phyloP scores from a whole-genome alignment of 1,140 invertebrate genomes.

The Charaxes varanes region DNA sequence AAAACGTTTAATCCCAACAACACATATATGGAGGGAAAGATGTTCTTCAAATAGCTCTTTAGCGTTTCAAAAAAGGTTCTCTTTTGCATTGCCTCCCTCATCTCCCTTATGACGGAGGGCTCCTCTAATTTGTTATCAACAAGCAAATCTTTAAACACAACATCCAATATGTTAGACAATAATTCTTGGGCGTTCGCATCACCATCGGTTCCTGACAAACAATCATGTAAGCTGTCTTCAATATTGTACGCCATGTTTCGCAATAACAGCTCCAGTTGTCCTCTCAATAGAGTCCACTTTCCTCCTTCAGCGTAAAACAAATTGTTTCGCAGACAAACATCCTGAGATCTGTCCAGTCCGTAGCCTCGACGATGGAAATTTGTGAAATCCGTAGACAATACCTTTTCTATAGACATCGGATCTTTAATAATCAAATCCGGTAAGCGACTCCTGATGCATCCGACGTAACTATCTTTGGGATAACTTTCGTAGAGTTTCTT shows the following conservation, averaged over 20 bases:
- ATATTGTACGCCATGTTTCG: conserved; percentile 34
- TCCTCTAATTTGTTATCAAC: conserved; percentile 40
- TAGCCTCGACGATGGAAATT: conserved; percentile 69
- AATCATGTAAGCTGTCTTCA: conserved; percentile 51
- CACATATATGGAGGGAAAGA: conserved; percentile 57
- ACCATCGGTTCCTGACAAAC: conserved; percentile 66
- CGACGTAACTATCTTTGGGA: conserved; percentile 54
- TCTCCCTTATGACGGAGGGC: conserved; percentile 29
- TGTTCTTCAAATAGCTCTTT: conserved; percentile 54
- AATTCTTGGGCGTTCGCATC: conserved; percentile 62
- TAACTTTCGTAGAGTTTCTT: conserved; percentile 41
- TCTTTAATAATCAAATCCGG: conserved; percentile 75
- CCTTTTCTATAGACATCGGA: conserved; percentile 71
- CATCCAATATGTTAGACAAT: conserved; percentile 61
- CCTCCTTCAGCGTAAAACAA: conserved; percentile 64
- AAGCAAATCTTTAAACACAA: conserved; percentile 55
- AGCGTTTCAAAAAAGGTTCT: conserved; percentile 37
- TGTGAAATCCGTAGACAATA: conserved; percentile 75
- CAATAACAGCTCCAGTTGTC: conserved; percentile 48
- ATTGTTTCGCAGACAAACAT: conserved; percentile 71
- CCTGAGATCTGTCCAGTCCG: conserved; percentile 62
- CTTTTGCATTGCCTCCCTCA: conserved; percentile 36
- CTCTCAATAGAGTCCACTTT: conserved; percentile 57
- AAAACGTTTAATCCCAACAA: conserved; percentile 38
- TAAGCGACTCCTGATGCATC: conserved; percentile 65